phyloP scores from a whole-genome alignment of 2,888 invertebrate genomes.

The Drosophila longiperda region DNA sequence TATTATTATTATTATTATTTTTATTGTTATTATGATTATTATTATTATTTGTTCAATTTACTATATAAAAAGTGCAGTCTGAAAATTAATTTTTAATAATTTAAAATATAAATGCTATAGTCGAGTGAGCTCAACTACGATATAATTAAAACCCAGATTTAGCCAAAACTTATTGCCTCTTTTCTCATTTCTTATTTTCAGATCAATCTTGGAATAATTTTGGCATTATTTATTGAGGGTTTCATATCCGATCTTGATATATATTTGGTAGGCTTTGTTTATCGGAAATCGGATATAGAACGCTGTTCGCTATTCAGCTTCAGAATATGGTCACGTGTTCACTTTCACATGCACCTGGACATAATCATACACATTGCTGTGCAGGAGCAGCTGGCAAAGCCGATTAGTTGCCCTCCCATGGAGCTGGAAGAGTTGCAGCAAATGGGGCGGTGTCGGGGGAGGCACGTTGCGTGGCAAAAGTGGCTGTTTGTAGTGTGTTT shows the following conservation, averaged over 20 bases:
- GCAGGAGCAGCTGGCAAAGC: constrained; percentile 41
- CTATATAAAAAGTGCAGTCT: neutral
- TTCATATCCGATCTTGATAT: neutral
- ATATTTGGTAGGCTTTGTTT: neutral
- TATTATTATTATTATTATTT: too few relatives aligned
- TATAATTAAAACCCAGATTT: too few relatives aligned
- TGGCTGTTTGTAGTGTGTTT: constrained; percentile 10
- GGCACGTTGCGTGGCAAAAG: constrained; percentile 3
- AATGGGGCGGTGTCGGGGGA: neutral
- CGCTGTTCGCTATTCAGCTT: too few relatives aligned
- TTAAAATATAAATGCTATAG: neutral
- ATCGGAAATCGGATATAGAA: neutral
- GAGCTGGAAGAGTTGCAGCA: neutral
- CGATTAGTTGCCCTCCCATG: constrained; percentile 37
- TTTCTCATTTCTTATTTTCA: neutral
- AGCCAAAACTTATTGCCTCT: neutral
- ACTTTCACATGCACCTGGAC: neutral
- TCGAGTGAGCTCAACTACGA: too few relatives aligned
- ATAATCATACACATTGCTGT: neutral
- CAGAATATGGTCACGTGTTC: too few relatives aligned
- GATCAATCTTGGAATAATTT: neutral
- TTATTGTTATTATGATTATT: too few relatives aligned
- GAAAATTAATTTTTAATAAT: too few relatives aligned
- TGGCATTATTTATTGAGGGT: neutral
- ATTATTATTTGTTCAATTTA: too few relatives aligned